A percentile compares a stretch with the other conserved stretches of the same genome.
These are phyloP conservation scores for Drosophila rubida DNA, from an alignment of 2,888 invertebrate species.

Conservation along the genomic window DNA sequence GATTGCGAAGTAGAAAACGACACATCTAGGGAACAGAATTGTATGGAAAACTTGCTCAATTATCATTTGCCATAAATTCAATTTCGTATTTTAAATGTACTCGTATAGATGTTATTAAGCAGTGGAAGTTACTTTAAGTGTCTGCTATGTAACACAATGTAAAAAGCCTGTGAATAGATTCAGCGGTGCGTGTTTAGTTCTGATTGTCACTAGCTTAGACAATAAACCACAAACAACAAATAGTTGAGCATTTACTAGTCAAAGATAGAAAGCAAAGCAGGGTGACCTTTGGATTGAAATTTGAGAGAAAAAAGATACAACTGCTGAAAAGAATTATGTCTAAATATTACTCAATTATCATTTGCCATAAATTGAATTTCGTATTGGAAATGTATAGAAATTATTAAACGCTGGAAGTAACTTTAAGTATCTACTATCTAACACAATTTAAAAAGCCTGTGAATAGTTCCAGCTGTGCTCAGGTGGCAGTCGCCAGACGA, in stretches of 20 bases:
- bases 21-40: no score
- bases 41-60: no score
- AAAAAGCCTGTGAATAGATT: no score
- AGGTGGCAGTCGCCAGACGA: neutral
- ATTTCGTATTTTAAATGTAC: no score
- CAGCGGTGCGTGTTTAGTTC: no score
- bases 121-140: no score
- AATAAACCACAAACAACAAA: conserved; percentile 32
- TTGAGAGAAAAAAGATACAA: neutral
- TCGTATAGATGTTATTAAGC: no score
- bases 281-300: neutral
- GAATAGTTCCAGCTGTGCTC: conserved; percentile 43
- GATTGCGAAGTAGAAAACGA: no score
- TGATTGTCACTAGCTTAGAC: no score
- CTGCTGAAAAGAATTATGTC: neutral
- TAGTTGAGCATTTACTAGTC: neutral
- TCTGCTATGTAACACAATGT: no score
- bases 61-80: no score
- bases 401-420: neutral
- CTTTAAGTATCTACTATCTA: neutral
- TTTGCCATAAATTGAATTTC: neutral
- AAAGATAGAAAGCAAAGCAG: neutral
- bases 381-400: neutral
- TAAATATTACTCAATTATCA: neutral
- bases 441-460: conserved; percentile 19